Evolutionary conservation across 2,888 invertebrate genomes (phyloP).

Genomic region (Stenichneumon culpator): DNA sequence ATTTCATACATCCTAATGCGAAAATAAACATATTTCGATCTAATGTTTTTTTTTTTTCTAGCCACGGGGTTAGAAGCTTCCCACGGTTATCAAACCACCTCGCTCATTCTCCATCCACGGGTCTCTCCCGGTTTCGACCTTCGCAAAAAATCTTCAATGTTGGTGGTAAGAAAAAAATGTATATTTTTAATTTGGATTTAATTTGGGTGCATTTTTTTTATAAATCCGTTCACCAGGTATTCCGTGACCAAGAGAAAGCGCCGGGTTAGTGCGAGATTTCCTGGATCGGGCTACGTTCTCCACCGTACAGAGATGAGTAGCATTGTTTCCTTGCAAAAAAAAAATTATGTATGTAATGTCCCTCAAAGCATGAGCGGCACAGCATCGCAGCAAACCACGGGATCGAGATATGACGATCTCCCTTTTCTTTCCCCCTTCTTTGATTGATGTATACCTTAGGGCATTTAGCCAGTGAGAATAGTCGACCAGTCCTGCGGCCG

Average conservation of each 20-base stretch:
- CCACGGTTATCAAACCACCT: conserved; percentile 67
- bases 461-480: conserved; percentile 88
- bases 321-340: conserved; percentile 4
- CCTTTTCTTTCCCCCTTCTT: conserved; percentile 13
- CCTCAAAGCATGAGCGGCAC: conserved; percentile 56
- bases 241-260: conserved; percentile 66
- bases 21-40: conserved; percentile 12
- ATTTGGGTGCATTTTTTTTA: conserved; percentile 52
- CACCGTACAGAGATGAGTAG: conserved; percentile 20
- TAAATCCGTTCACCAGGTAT: conserved; percentile 66
- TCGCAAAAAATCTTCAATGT: conserved; percentile 29
- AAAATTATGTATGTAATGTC: conserved; percentile 5
- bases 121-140: conserved; percentile 36
- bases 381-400: conserved; percentile 54
- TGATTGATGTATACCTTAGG: conserved; percentile 84
- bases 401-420: conserved; percentile 56
- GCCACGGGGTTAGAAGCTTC: conserved; percentile 70
- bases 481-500: conserved; percentile 87
- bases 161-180: conserved; percentile 20
- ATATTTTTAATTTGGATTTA: neutral
- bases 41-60: conserved; percentile 37
- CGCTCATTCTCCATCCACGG: conserved; percentile 55
- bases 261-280: conserved; percentile 66
- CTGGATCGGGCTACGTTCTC: conserved; percentile 45
- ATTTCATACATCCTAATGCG: conserved; percentile 35